phyloP scores from a whole-genome alignment of 2,888 invertebrate genomes.

The Ptilodon capucinus region DNA sequence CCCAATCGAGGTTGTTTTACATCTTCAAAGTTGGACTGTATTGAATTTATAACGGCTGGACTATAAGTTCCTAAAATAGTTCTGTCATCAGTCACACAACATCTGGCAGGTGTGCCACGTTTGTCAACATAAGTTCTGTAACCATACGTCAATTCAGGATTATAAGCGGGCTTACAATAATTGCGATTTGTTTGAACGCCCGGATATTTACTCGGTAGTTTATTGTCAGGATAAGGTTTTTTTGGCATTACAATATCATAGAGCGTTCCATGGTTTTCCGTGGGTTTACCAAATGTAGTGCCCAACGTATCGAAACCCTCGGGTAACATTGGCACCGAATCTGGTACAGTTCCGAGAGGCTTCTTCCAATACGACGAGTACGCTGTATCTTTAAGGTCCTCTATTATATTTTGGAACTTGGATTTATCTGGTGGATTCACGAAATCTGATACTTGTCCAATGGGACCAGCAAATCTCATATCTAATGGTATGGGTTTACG shows the following conservation, averaged over 20 bases:
- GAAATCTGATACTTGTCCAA: conserved; percentile 43
- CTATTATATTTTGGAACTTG: conserved; percentile 61
- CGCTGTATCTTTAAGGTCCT: conserved; percentile 61
- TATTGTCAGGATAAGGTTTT: conserved; percentile 53
- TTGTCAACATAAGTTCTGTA: conserved; percentile 65
- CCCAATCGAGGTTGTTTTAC: conserved; percentile 60
- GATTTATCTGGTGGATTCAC: conserved; percentile 58
- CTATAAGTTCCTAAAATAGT: conserved; percentile 55
- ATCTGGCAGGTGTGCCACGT: conserved; percentile 70
- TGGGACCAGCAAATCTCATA: conserved; percentile 51
- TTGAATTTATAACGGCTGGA: conserved; percentile 55
- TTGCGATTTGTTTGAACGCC: conserved; percentile 53
- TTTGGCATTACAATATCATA: conserved; percentile 71
- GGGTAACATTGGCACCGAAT: conserved; percentile 66
- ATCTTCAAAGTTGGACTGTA: conserved; percentile 66
- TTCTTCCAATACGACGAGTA: conserved; percentile 69
- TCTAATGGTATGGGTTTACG: conserved; percentile 54
- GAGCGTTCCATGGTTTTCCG: conserved; percentile 44
- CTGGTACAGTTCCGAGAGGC: conserved; percentile 49
- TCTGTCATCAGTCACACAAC: conserved; percentile 67
- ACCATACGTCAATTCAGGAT: conserved; percentile 70
- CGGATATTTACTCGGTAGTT: conserved; percentile 43
- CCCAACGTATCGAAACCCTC: conserved; percentile 52
- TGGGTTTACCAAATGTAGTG: conserved; percentile 64
- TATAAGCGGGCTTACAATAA: conserved; percentile 67